These are phyloP conservation scores for Setophaga coronata DNA, from an alignment of 2,113 vertebrate species.

Conservation along the genomic window DNA sequence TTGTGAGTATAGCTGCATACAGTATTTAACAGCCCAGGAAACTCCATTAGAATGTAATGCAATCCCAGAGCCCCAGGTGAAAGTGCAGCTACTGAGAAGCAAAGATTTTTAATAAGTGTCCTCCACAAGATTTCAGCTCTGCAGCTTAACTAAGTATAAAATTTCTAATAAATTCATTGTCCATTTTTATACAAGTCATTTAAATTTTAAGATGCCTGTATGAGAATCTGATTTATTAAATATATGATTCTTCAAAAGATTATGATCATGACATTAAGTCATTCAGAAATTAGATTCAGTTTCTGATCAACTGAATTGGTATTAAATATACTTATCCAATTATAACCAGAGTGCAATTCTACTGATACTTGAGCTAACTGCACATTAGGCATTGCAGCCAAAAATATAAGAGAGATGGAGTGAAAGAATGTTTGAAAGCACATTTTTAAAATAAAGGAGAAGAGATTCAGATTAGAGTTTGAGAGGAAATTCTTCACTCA, in stretches of 20 bases:
- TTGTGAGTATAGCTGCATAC: not conserved
- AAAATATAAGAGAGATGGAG: not conserved
- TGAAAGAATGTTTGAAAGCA: not conserved
- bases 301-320: not conserved
- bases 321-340: conserved; percentile 6
- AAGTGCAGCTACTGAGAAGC: not conserved
- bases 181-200: not conserved
- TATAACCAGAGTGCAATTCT: not conserved
- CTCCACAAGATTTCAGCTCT: not conserved
- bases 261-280: not conserved
- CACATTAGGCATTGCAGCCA: not conserved
- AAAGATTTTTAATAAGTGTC: not conserved
- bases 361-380: not conserved
- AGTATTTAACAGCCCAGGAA: not conserved
- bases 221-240: not conserved
- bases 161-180: not conserved
- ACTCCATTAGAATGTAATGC: not conserved
- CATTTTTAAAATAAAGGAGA: not conserved
- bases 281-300: not conserved
- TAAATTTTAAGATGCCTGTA: not conserved
- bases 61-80: not conserved
- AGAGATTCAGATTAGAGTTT: not conserved
- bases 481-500: not conserved
- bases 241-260: not conserved
- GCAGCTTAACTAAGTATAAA: not conserved